Conservation (phyloP, 2,113 vertebrate species). For the Engystomops pustulosus region DNA sequence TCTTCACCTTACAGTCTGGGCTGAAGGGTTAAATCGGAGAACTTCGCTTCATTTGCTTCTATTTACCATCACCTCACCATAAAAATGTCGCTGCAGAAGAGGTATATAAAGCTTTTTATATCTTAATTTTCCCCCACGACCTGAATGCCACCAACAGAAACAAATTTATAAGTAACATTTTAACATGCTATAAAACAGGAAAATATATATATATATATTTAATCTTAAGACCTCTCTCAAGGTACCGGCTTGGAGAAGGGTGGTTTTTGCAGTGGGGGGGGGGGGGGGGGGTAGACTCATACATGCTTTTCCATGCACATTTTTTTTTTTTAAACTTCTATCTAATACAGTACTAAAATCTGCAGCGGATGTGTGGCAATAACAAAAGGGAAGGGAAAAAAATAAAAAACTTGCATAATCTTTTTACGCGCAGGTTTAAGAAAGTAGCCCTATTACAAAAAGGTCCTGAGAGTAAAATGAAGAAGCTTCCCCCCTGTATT, state of each 20-base stretch:
- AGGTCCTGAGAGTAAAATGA: conserved; percentile 81
- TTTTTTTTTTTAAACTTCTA: conserved; percentile 54
- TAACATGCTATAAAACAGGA: conserved; percentile 65
- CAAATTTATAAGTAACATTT: conserved; percentile 28
- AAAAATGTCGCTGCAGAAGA: conserved; percentile 78
- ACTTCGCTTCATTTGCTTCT: conserved; percentile 66
- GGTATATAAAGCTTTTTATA: conserved; percentile 79
- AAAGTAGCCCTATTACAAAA: conserved; percentile 76
- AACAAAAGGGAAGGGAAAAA: conserved; percentile 6
- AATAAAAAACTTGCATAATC: conserved; percentile 63
- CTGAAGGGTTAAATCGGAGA: conserved; percentile 70
- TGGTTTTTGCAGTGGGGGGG: conserved; percentile 59
- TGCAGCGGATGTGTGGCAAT: conserved; percentile 64
- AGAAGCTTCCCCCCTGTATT: conserved; percentile 68
- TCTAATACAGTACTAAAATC: conserved; percentile 59
- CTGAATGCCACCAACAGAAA: conserved; percentile 67
- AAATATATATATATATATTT: conserved; percentile 28
- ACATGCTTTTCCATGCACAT: conserved; percentile 59
- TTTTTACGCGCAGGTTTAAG: conserved; percentile 71
- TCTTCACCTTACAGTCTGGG: conserved; percentile 59
- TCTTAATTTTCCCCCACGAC: conserved; percentile 51
- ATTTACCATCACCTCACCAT: conserved; percentile 69
- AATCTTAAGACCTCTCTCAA: conserved; percentile 63
- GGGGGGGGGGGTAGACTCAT: background rate
- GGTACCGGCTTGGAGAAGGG: conserved; percentile 60